phyloP scores from a whole-genome alignment of 2,797 vertebrate species.

The Geotrypetes seraphini region DNA sequence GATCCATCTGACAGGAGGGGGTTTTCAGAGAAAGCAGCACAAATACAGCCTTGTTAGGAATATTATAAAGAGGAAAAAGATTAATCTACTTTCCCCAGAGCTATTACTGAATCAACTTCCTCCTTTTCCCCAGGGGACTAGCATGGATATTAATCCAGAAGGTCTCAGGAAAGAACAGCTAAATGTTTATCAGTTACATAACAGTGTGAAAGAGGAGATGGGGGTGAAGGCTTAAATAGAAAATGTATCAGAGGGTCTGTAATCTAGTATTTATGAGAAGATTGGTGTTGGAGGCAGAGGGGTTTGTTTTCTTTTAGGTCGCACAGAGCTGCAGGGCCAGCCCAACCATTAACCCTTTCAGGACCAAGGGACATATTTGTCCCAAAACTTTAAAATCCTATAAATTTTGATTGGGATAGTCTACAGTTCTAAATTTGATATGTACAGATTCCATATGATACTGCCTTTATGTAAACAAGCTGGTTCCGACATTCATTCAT shows the following conservation, averaged over 20 bases:
- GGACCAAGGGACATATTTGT: no score
- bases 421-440: no score
- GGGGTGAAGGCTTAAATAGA: slow-evolving; percentile 18
- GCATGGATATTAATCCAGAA: slow-evolving; percentile 32
- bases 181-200: slow-evolving; percentile 40
- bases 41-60: slow-evolving; percentile 34
- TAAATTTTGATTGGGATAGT: no score
- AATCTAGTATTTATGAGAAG: not conserved
- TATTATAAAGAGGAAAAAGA: slow-evolving; percentile 37
- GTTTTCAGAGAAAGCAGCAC: slow-evolving; percentile 28
- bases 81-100: slow-evolving; percentile 33
- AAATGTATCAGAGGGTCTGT: not conserved
- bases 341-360: no score
- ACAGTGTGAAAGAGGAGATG: slow-evolving; percentile 11
- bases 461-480: no score
- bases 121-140: rapidly evolving
- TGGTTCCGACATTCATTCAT: no score
- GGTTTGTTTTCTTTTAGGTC: no score
- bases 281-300: no score
- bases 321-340: no score
- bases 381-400: no score
- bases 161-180: slow-evolving; percentile 38
- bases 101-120: slow-evolving; percentile 14
- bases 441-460: no score
- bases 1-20: slow-evolving; percentile 32